Evolutionary conservation across 2,888 invertebrate species (phyloP), one percentile per base, ranked within the genome.

Genomic region (Sylvicola cinctus): DNA sequence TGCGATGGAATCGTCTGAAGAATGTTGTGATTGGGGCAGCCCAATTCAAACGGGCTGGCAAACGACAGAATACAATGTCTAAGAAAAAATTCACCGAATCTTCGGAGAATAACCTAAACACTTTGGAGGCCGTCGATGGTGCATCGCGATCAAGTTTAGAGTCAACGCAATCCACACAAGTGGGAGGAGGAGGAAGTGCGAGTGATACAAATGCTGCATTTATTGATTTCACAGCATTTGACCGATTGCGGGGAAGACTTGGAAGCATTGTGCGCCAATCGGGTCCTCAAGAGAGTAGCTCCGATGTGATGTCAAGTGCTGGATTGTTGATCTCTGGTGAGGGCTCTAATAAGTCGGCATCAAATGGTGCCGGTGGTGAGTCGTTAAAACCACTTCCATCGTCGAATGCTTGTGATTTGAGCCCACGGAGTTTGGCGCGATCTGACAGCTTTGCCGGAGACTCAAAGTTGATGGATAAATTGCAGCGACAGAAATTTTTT

Each of bases 1-100:
- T 90, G 13, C 64, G 88, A 46, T 96, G 95, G 95, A 87, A 81
- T 53, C 90, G 91, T 54, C 62, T 96, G 14, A 74, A 91, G 39
- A 84, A 90, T 51, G 88, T 90, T 0, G 79, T 95, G 14, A 62
- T 84, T 41, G 91, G 88, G 0, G 84, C 88, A 0, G 87, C 88
- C 4, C 67, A 87, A 47, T 91, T 95, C 52, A 72, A 81, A 10
- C 70, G 74, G 43, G 84, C 84, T 7, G 80, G 80, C 2, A 71
- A 62, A 42, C 62, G 66, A 38, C 64, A 66, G 42, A 64, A 66
- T 12, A 58, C 63, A 28, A 5, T 34, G 15, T n/a, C 13, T 15
- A 61, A 65, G 41, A 61, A 63, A 8, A 49, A 49, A 0, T 42
- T 56, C 0, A 51, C 53, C 3, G 43, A 47, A 5, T 55, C 54